phyloP scores from a whole-genome alignment of 2,797 vertebrate genomes.

The Luscinia luscinia region DNA sequence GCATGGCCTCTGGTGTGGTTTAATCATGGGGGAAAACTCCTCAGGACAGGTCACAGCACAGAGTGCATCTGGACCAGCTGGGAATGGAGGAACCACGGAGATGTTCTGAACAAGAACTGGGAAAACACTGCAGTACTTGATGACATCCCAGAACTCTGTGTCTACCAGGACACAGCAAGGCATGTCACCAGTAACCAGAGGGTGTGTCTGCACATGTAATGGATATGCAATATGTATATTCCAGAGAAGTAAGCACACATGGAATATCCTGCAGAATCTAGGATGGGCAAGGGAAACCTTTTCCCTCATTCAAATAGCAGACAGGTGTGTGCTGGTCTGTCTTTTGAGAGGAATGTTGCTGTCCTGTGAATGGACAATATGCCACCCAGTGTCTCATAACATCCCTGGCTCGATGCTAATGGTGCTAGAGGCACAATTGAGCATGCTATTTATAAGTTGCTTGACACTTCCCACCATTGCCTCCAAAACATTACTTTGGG shows the following conservation, averaged over 20 bases:
- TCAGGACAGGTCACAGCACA: background rate
- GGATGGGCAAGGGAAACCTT: background rate
- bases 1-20: accelerated
- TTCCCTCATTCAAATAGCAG: background rate
- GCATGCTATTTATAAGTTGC: background rate
- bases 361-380: background rate
- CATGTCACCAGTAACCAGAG: accelerated
- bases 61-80: background rate
- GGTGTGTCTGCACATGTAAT: background rate
- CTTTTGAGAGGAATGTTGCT: background rate
- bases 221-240: background rate
- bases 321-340: background rate
- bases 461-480: background rate
- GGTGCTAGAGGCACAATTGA: background rate
- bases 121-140: background rate
- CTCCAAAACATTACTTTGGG: background rate
- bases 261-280: background rate
- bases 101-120: background rate
- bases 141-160: background rate
- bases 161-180: background rate
- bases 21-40: background rate
- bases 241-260: background rate
- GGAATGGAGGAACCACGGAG: background rate
- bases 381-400: background rate
- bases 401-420: background rate